Evolutionary conservation across 2,888 invertebrate species (phyloP).

Genomic region (Smittia sp.): DNA sequence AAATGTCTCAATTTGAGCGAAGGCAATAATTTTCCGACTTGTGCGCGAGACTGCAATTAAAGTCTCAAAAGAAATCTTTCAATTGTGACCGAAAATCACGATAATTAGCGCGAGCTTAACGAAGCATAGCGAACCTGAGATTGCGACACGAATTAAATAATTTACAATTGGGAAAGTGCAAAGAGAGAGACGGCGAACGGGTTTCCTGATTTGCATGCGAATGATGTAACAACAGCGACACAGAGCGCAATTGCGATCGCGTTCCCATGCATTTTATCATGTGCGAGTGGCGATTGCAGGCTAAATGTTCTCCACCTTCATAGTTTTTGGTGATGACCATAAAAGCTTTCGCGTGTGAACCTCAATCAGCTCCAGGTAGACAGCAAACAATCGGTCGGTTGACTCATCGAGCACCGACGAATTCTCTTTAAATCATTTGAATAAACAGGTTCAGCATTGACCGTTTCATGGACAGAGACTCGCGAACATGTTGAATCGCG

Average conservation of each 20-base stretch:
- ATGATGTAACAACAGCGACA: background rate
- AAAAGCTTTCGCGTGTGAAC: background rate
- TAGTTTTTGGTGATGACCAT: constrained; percentile 9
- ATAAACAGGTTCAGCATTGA: constrained; percentile 36
- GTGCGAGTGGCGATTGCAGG: background rate
- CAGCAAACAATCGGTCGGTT: background rate
- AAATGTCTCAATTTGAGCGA: background rate
- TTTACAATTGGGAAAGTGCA: background rate
- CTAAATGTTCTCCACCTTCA: background rate
- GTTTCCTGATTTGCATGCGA: background rate
- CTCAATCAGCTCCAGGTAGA: background rate
- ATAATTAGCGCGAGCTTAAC: background rate
- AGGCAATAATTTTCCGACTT: background rate
- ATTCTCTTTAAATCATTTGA: constrained; percentile 14
- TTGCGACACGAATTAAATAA: background rate
- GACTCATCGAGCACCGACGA: background rate
- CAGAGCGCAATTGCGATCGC: background rate
- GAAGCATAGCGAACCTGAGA: background rate
- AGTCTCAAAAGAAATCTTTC: background rate
- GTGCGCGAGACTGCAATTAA: background rate
- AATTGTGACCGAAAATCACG: constrained; percentile 6
- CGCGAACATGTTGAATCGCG: constrained; percentile 34
- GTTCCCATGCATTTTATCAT: constrained; percentile 25
- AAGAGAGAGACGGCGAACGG: background rate
- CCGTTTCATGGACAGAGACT: constrained; percentile 31